phyloP scores from a whole-genome alignment of 2,888 invertebrate genomes.

The Conops quadrifasciatus region DNA sequence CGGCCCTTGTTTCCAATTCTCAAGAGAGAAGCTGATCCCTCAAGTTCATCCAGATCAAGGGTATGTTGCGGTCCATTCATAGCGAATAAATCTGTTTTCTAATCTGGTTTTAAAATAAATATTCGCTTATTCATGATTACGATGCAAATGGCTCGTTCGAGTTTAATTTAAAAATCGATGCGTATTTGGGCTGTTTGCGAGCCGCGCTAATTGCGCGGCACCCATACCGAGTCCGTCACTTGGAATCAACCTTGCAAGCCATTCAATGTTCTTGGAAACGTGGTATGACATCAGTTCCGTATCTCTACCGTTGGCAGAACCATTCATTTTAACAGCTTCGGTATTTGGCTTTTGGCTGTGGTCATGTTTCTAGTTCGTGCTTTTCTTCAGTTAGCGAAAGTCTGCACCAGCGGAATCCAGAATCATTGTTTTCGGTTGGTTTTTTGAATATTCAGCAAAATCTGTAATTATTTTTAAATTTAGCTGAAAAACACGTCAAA shows the following conservation, averaged over 20 bases:
- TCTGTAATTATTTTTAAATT: constrained; percentile 8
- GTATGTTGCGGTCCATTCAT: too few relatives aligned
- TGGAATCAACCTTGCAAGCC: background rate
- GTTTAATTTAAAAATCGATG: too few relatives aligned
- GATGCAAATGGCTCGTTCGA: too few relatives aligned
- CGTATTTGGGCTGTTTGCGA: too few relatives aligned
- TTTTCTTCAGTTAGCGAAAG: background rate
- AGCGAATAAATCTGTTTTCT: too few relatives aligned
- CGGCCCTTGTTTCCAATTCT: background rate
- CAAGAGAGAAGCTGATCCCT: too few relatives aligned
- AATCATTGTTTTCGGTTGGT: background rate
- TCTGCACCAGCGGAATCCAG: background rate
- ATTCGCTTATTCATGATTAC: too few relatives aligned
- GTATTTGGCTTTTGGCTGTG: background rate
- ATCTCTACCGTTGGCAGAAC: background rate
- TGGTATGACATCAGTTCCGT: background rate
- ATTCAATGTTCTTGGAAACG: background rate
- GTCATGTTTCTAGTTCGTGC: constrained; percentile 24
- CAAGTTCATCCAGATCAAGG: too few relatives aligned
- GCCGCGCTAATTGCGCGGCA: too few relatives aligned
- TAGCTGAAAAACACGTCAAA: constrained; percentile 22
- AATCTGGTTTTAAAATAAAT: too few relatives aligned
- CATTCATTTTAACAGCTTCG: background rate
- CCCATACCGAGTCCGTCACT: too few relatives aligned
- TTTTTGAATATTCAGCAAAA: constrained; percentile 29